phyloP scores from a whole-genome alignment of 2,888 invertebrate genomes.

The Poecilus cupreus region DNA sequence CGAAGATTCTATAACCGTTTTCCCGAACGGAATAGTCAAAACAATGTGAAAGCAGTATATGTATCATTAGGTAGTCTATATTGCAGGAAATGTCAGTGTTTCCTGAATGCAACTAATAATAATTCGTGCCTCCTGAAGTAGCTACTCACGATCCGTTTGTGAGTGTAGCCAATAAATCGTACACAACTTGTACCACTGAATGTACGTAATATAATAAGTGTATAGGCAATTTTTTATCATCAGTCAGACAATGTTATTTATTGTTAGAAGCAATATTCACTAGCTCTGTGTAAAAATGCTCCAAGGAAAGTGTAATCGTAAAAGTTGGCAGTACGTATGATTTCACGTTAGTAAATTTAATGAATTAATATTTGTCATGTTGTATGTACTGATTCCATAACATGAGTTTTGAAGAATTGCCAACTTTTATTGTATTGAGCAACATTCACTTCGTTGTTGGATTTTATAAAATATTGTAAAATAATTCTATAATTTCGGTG shows the following conservation, averaged over 20 bases:
- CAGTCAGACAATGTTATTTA: conserved; percentile 9
- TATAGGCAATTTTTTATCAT: conserved; percentile 41
- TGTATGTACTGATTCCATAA: neutral
- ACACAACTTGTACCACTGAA: conserved; percentile 37
- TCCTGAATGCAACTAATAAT: conserved; percentile 54
- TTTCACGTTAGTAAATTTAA: neutral
- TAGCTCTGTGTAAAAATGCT: conserved; percentile 46
- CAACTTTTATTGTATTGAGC: conserved; percentile 9
- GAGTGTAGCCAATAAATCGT: conserved; percentile 20
- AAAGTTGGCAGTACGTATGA: neutral
- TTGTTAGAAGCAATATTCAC: conserved; percentile 50
- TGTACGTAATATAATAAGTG: conserved; percentile 35
- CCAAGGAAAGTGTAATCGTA: neutral
- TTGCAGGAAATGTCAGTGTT: conserved; percentile 33
- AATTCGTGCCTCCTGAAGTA: conserved; percentile 50
- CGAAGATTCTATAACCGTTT: conserved; percentile 41
- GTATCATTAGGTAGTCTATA: conserved; percentile 46
- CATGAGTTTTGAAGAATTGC: neutral
- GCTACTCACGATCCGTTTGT: conserved; percentile 18
- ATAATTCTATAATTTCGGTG: conserved; percentile 35
- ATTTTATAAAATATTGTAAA: conserved; percentile 46
- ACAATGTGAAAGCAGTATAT: conserved; percentile 51
- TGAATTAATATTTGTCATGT: neutral
- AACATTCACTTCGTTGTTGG: conserved; percentile 28
- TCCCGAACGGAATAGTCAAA: conserved; percentile 45